Base-by-base conservation (phyloP, 2,888 invertebrate genomes). In the Drosophila borealis region DNA sequence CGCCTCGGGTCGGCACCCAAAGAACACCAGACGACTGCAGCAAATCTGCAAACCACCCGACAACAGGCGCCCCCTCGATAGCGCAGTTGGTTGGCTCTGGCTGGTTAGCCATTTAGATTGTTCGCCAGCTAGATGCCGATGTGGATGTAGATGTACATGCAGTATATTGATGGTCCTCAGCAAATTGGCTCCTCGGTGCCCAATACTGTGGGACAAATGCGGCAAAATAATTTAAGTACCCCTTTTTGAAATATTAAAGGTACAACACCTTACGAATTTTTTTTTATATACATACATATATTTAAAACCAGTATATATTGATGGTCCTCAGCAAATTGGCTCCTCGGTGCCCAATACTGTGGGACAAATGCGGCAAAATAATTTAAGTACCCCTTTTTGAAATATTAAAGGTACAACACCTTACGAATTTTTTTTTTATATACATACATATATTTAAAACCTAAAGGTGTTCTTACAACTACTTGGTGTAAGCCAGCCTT, bases 161-260 rank as follows among this genome's bases (percentile, higher is more conserved):
- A 77, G 86, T 88, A 88, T 88, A 88, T 86, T 90, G 89, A 88
- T 89, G 88, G 90, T 86, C 89, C 88, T 57, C 89, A 83, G 78
- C 81, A 81, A 88, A 89, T 88, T 88, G 88, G 81, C 86, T 88
- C 50, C 74, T 74, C 86, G 62, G 75, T 71, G 68, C 61, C 51
- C 66, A 70, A 25, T 54, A 89, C 81, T 63, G 64, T 88, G 89
- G 70, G 6, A n/a, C 39, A 14, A 60, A 9, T 17, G 13, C 1
- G 8, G 4, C 8, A 14, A 41, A 45, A 41, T 29, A 29, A 29
- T 29, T 29, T 29, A 8, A 29, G 29, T 29, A 8, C 0, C 8
- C 8, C 8, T 29, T 29, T 29, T 29, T 29, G 1, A 29, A 29
- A 29, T 29, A 29, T 8, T 8, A 8, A 8, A 29, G 8, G 2